Percentiles rank a stretch among this genome's conserved stretches.
phyloP scores from a whole-genome alignment of 2,888 invertebrate genomes.

The Charanyca ferruginea region DNA sequence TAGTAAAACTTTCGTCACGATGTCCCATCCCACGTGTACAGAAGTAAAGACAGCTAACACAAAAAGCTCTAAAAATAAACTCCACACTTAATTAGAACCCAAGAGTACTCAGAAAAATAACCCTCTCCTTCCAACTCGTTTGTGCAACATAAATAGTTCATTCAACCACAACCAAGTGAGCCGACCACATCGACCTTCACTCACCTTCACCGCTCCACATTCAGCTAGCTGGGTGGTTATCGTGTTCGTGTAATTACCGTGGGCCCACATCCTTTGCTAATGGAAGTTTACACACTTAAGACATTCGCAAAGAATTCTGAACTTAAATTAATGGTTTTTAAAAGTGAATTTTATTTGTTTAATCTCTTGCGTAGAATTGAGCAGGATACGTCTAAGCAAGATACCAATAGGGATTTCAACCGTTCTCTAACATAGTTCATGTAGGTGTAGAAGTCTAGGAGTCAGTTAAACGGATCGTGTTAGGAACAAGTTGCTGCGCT shows the following conservation, averaged over 20 bases:
- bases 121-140: conserved; percentile 15
- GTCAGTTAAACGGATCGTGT: too few relatives aligned
- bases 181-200: conserved; percentile 13
- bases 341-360: too few relatives aligned
- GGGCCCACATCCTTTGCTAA: background rate
- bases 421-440: too few relatives aligned
- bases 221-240: background rate
- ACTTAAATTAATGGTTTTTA: too few relatives aligned
- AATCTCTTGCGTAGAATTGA: too few relatives aligned
- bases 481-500: too few relatives aligned
- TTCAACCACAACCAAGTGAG: conserved; percentile 33
- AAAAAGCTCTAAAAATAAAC: background rate
- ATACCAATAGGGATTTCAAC: too few relatives aligned
- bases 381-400: too few relatives aligned
- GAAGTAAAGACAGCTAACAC: background rate
- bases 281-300: background rate
- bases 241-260: background rate
- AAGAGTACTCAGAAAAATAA: background rate
- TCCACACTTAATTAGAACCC: background rate
- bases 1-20: too few relatives aligned
- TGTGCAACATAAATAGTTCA: conserved; percentile 25
- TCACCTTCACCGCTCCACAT: conserved; percentile 1
- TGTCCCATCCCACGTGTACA: too few relatives aligned
- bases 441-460: too few relatives aligned
- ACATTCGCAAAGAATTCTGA: too few relatives aligned